Conservation (phyloP, 2,888 invertebrate genomes). For the Sarcophaga subvicina region DNA sequence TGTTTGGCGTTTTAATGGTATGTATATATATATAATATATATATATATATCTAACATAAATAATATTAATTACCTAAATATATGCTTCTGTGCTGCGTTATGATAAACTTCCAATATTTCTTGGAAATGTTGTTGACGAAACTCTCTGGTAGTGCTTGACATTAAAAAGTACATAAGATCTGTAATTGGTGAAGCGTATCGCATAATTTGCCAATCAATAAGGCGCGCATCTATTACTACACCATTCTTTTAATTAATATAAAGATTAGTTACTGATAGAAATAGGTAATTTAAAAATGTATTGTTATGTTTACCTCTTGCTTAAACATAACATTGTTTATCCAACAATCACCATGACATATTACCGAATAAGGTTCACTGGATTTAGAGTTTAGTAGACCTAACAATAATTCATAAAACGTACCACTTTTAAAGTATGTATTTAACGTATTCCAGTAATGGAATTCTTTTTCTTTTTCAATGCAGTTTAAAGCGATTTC, state of each 20-base stretch:
- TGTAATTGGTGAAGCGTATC: slow-evolving; percentile 78
- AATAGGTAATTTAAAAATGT: neutral
- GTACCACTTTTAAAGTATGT: slow-evolving; percentile 70
- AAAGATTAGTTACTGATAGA: neutral
- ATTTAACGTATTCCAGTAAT: slow-evolving; percentile 65
- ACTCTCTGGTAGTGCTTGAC: slow-evolving; percentile 74
- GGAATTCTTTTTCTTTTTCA: slow-evolving; percentile 58
- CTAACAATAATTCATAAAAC: slow-evolving; percentile 72
- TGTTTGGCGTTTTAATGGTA: too few relatives aligned
- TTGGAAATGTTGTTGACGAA: slow-evolving; percentile 74
- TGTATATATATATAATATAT: too few relatives aligned
- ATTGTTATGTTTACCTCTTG: slow-evolving; percentile 54
- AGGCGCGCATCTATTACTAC: slow-evolving; percentile 72
- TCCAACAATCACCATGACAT: slow-evolving; percentile 81
- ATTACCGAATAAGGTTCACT: slow-evolving; percentile 79
- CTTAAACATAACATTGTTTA: slow-evolving; percentile 79
- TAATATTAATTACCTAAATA: slow-evolving; percentile 71
- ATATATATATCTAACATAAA: neutral
- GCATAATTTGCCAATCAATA: slow-evolving; percentile 79
- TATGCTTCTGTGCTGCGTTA: slow-evolving; percentile 71
- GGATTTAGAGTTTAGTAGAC: slow-evolving; percentile 70
- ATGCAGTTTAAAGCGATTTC: slow-evolving; percentile 72
- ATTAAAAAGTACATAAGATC: slow-evolving; percentile 79
- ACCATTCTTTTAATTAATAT: slow-evolving; percentile 65
- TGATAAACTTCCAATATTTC: slow-evolving; percentile 76